These are phyloP conservation scores for Scylla paramamosain DNA, from an alignment of 1,140 invertebrate species.

Conservation along the genomic window DNA sequence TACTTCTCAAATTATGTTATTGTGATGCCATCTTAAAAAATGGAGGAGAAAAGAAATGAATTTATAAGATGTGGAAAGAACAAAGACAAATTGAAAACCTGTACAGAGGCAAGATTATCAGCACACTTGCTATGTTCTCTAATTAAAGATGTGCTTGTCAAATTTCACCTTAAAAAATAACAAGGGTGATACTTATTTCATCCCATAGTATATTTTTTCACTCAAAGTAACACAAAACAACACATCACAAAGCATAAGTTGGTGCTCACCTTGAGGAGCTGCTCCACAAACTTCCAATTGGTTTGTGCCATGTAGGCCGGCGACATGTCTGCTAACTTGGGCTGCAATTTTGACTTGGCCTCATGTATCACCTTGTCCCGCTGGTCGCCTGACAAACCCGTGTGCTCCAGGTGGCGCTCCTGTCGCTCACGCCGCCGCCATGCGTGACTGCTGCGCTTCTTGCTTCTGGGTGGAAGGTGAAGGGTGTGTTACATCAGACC, in stretches of 20 bases:
- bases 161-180: too few species aligned
- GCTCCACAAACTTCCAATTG: conserved; percentile 99
- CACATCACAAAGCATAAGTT: not conserved
- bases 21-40: too few species aligned
- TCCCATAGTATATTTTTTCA: too few species aligned
- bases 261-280: conserved; percentile 91
- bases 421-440: conserved; percentile 80
- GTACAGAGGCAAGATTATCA: too few species aligned
- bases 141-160: too few species aligned
- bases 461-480: conserved; percentile 67
- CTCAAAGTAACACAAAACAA: not conserved
- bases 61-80: too few species aligned
- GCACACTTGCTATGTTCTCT: too few species aligned
- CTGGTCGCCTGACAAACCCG: conserved; percentile 77
- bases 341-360: conserved; percentile 72
- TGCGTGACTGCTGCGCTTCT: conserved; percentile 76
- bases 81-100: too few species aligned
- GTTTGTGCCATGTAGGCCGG: conserved; percentile 96
- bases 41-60: too few species aligned
- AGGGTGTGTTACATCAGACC: not conserved
- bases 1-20: too few species aligned
- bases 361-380: conserved; percentile 75
- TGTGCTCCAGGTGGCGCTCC: conserved; percentile 81
- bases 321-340: conserved; percentile 77
- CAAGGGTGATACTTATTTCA: too few species aligned